phyloP scores from a whole-genome alignment of 2,888 invertebrate species.

The Pollenia griseotomentosa region DNA sequence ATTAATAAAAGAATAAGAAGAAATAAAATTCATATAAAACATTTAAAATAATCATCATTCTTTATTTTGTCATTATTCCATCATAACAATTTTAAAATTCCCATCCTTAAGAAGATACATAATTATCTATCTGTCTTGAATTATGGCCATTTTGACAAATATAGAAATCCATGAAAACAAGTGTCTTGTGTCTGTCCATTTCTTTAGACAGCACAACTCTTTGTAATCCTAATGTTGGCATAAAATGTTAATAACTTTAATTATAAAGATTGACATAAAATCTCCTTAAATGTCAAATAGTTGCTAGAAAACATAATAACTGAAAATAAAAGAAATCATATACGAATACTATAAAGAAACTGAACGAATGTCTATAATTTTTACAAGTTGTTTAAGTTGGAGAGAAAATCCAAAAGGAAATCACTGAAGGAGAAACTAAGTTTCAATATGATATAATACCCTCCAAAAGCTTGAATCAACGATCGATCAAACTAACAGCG shows the following conservation, averaged over 20 bases:
- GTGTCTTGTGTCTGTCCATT: slow-evolving; percentile 11
- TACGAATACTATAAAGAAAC: background rate
- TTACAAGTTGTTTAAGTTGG: background rate
- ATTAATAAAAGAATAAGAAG: background rate
- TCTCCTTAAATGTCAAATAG: slow-evolving; percentile 68
- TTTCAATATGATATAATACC: slow-evolving; percentile 34
- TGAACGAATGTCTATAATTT: slow-evolving; percentile 33
- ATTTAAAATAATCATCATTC: slow-evolving; percentile 52
- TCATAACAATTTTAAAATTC: slow-evolving; percentile 67
- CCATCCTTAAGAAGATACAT: slow-evolving; percentile 49
- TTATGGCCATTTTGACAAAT: slow-evolving; percentile 71
- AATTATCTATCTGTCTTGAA: slow-evolving; percentile 41
- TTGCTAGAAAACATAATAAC: slow-evolving; percentile 4
- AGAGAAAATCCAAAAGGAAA: slow-evolving; percentile 32
- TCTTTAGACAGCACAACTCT: background rate
- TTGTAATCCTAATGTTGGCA: slow-evolving; percentile 56
- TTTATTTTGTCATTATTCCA: slow-evolving; percentile 57
- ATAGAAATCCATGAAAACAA: slow-evolving; percentile 58
- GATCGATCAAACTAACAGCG: slow-evolving; percentile 62
- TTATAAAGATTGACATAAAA: slow-evolving; percentile 70
- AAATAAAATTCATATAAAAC: background rate
- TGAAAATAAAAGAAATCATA: background rate
- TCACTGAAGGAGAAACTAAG: slow-evolving; percentile 11
- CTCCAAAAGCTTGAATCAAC: slow-evolving; percentile 38
- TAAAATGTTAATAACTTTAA: slow-evolving; percentile 71